These are phyloP conservation scores for Notolepis coatsorum DNA, from an alignment of 2,797 vertebrate species.

Conservation along the genomic window DNA sequence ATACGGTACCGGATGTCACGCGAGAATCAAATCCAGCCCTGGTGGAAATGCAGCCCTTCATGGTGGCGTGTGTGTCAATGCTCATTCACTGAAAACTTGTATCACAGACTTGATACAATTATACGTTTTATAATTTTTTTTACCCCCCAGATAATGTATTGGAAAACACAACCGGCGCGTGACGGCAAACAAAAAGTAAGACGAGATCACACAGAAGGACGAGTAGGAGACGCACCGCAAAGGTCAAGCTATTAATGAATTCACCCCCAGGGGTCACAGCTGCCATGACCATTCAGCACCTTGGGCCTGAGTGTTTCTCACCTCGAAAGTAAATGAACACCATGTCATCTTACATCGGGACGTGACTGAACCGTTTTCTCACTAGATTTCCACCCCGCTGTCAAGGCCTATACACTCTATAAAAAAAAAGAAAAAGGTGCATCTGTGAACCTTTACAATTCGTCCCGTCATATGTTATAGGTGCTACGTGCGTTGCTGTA, in stretches of 20 bases:
- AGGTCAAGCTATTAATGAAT: constrained; percentile 75
- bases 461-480: too few species aligned
- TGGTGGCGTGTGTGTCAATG: too few species aligned
- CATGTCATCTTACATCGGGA: constrained; percentile 68
- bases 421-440: constrained; percentile 6
- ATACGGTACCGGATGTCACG: too few species aligned
- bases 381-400: constrained; percentile 33
- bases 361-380: constrained; percentile 48
- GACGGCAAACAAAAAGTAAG: constrained; percentile 2
- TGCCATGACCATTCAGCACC: constrained; percentile 68
- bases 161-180: too few species aligned
- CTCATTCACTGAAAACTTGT: too few species aligned
- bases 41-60: too few species aligned
- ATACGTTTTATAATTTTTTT: too few species aligned
- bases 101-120: too few species aligned
- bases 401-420: constrained; percentile 12
- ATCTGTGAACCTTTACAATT: neutral
- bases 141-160: too few species aligned
- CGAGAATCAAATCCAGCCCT: too few species aligned
- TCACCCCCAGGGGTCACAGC: constrained; percentile 50
- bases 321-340: constrained; percentile 69
- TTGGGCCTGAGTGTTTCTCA: constrained; percentile 65
- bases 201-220: constrained; percentile 14
- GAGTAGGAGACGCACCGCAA: constrained; percentile 52
- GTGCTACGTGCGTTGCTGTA: too few species aligned